Conservation (phyloP, 2,888 invertebrate genomes). For the Blera fallax region DNA sequence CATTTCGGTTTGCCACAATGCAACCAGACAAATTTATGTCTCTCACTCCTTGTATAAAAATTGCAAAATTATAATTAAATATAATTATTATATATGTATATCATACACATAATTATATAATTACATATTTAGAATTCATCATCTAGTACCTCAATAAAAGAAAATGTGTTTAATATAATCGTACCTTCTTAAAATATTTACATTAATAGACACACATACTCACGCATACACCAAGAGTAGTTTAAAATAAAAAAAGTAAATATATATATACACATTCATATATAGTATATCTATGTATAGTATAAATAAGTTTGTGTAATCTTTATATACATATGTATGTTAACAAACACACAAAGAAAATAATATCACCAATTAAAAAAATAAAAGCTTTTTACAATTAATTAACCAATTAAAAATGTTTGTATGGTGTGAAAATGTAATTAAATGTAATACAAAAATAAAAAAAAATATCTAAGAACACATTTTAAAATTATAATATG, state of each 20-base stretch:
- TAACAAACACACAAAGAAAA: not conserved
- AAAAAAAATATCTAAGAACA: constrained; percentile 19
- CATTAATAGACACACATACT: constrained; percentile 32
- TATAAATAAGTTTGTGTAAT: constrained; percentile 12
- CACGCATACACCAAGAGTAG: constrained; percentile 30
- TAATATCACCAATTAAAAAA: constrained; percentile 18
- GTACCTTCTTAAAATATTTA: constrained; percentile 46
- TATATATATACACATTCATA: constrained; percentile 17
- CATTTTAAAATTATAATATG: constrained; percentile 46
- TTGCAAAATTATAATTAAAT: not conserved
- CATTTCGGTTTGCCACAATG: constrained; percentile 16
- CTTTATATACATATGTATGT: constrained; percentile 10
- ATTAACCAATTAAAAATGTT: constrained; percentile 27
- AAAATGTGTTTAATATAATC: constrained; percentile 42
- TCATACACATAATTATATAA: constrained; percentile 1
- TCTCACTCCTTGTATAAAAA: constrained; percentile 21
- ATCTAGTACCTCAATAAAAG: constrained; percentile 46
- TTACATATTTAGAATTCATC: constrained; percentile 28
- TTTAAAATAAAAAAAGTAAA: constrained; percentile 15
- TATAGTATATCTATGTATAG: too few relatives aligned
- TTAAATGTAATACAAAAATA: constrained; percentile 7
- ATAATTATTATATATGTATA: constrained; percentile 10
- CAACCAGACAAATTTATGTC: constrained; percentile 31
- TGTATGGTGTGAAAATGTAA: constrained; percentile 42
- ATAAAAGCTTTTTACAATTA: constrained; percentile 49